These are phyloP conservation scores for Malurus splendens DNA, from an alignment of 2,797 vertebrate species.

Conservation along the genomic window DNA sequence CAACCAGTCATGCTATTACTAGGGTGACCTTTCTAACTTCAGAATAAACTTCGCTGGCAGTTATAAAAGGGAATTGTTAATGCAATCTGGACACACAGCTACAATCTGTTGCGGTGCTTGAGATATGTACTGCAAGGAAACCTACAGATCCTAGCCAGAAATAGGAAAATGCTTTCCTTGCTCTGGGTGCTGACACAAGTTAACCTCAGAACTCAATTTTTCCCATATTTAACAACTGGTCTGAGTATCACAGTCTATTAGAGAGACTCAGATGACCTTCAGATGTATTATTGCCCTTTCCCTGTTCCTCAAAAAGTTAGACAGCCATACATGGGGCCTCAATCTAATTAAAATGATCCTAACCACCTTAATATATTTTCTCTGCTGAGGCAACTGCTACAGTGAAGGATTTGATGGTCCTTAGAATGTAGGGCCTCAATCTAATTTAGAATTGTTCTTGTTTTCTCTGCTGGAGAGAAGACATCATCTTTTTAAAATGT, in stretches of 20 bases:
- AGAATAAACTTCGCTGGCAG: conserved; percentile 44
- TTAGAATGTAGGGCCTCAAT: not conserved
- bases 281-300: conserved; percentile 13
- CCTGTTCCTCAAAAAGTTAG: conserved; percentile 20
- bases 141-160: not conserved
- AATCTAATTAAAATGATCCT: conserved; percentile 49
- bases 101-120: not conserved
- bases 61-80: conserved; percentile 17
- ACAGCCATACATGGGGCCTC: not conserved
- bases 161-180: not conserved
- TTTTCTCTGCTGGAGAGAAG: not conserved
- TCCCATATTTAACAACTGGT: conserved; percentile 19
- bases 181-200: conserved; percentile 7
- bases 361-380: conserved; percentile 24
- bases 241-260: conserved; percentile 3
- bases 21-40: conserved; percentile 29
- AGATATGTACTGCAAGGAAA: not conserved
- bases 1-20: conserved; percentile 2
- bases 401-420: conserved; percentile 15
- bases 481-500: not conserved
- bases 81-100: not conserved
- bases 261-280: not conserved
- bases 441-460: conserved; percentile 4
- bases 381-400: conserved; percentile 21
- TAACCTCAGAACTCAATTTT: not conserved